These are phyloP conservation scores for Fopius arisanus DNA, from an alignment of 1,140 invertebrate genomes.

Conservation along the genomic window DNA sequence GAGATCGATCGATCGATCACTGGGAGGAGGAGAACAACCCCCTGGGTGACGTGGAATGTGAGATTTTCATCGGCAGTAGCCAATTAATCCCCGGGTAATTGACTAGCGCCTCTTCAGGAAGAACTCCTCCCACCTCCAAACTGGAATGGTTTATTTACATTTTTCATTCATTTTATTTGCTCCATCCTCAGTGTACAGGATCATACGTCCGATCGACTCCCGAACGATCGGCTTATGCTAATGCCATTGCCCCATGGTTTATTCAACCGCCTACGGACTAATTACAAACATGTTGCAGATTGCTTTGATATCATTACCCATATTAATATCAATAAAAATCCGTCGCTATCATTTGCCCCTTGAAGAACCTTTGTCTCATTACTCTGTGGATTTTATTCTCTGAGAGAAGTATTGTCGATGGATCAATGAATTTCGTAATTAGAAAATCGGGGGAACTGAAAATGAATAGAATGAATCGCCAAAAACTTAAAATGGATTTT, in stretches of 20 bases:
- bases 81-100: background rate
- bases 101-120: background rate
- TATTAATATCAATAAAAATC: background rate
- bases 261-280: background rate
- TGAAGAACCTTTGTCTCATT: too few species aligned
- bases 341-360: too few species aligned
- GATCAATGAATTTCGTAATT: too few species aligned
- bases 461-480: too few species aligned
- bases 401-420: too few species aligned
- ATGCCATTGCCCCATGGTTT: background rate
- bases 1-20: background rate
- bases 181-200: background rate
- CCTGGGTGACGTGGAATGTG: background rate
- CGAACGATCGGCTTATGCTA: background rate
- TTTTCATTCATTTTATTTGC: background rate
- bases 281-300: background rate
- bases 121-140: background rate
- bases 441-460: too few species aligned
- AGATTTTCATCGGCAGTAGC: background rate
- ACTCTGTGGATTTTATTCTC: too few species aligned
- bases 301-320: background rate
- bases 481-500: too few species aligned
- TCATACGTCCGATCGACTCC: background rate
- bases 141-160: background rate
- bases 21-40: background rate